phyloP scores from a whole-genome alignment of 2,888 invertebrate species.

The Drosophila lutescens region DNA sequence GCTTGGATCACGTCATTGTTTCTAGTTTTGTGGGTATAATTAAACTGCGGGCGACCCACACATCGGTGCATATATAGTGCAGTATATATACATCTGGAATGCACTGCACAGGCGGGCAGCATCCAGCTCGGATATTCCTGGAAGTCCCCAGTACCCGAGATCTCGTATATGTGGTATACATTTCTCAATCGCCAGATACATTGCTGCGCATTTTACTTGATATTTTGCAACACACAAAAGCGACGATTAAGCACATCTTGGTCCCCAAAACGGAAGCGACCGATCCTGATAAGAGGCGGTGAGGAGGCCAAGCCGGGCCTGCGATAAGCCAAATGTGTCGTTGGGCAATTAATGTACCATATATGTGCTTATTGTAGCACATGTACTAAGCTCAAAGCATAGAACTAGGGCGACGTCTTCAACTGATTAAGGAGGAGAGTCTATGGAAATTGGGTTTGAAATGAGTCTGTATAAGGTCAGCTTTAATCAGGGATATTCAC shows the following conservation, averaged over 20 bases:
- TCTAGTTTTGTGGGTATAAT: conserved; percentile 64
- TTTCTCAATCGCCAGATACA: conserved; percentile 23
- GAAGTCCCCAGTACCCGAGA: conserved; percentile 43
- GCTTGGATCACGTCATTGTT: conserved; percentile 70
- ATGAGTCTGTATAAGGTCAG: conserved; percentile 58
- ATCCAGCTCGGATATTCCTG: conserved; percentile 62
- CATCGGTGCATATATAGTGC: not conserved
- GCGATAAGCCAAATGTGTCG: conserved; percentile 56
- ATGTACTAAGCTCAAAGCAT: conserved; percentile 12
- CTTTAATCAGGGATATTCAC: conserved; percentile 50
- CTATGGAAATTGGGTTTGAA: conserved; percentile 26
- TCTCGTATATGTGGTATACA: not conserved
- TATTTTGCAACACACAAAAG: conserved; percentile 30
- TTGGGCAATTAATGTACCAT: conserved; percentile 45
- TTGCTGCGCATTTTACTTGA: conserved; percentile 14
- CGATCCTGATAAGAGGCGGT: conserved; percentile 58
- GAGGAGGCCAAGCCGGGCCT: conserved; percentile 50
- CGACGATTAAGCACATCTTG: conserved; percentile 66
- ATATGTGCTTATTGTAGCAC: not conserved
- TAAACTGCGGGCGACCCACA: conserved; percentile 54
- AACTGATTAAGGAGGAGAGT: conserved; percentile 44
- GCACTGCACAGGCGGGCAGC: conserved; percentile 42
- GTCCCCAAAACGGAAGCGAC: conserved; percentile 65
- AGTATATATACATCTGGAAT: conserved; percentile 19
- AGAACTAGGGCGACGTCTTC: conserved; percentile 45